Percentiles rank a stretch among this genome's conserved stretches.
Evolutionary conservation across 92 coral and sea anemone species (phyloP).

Genomic region (Isaurus tuberculatus): DNA sequence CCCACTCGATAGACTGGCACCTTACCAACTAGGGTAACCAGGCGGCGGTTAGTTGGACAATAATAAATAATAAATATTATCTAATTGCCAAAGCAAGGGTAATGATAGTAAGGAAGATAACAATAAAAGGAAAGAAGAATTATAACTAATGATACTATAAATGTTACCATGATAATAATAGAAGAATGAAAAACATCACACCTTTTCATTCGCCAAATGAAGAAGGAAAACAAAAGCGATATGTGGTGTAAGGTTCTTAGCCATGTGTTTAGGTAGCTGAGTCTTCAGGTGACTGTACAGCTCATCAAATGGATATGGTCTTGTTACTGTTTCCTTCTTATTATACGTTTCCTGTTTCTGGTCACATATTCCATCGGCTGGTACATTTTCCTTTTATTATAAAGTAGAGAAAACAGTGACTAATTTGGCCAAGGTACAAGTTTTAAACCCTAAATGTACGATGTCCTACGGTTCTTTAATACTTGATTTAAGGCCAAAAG

Average conservation of each 20-base stretch:
- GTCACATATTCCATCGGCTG: slow-evolving; percentile 37
- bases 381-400: slow-evolving; percentile 76
- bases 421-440: not conserved
- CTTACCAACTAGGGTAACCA: too few species aligned
- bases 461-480: too few species aligned
- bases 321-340: slow-evolving; percentile 31
- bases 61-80: too few species aligned
- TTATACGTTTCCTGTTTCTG: slow-evolving; percentile 26
- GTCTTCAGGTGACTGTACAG: slow-evolving; percentile 69
- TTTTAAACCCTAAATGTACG: too few species aligned
- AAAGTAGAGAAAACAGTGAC: not conserved
- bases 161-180: too few species aligned
- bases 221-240: slow-evolving; percentile 95
- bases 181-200: slow-evolving; percentile 18
- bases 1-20: too few species aligned
- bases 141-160: too few species aligned
- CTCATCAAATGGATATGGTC: slow-evolving; percentile 78
- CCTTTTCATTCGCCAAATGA: slow-evolving; percentile 98
- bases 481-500: too few species aligned
- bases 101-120: too few species aligned
- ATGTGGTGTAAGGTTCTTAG: slow-evolving; percentile 89
- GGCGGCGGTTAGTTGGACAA: too few species aligned
- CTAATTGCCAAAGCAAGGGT: too few species aligned
- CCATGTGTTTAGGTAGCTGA: slow-evolving; percentile 88
- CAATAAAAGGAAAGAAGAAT: too few species aligned